A percentile compares a stretch with the other conserved stretches of the same genome.
phyloP scores from a whole-genome alignment of 2,888 invertebrate species.

The Spisula subtruncata region DNA sequence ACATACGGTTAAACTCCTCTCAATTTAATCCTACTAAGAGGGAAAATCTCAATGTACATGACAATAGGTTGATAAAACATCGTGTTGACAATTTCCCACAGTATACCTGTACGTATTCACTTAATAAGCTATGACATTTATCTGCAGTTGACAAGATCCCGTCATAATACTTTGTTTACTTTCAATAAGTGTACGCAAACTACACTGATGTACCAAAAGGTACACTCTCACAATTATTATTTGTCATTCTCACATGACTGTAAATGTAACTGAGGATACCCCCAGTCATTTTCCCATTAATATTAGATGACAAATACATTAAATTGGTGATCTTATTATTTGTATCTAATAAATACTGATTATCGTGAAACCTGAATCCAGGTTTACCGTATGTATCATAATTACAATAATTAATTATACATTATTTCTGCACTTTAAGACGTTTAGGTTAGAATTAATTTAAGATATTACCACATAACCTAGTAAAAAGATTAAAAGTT shows the following conservation, averaged over 20 bases:
- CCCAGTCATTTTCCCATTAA: not conserved
- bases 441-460: not conserved
- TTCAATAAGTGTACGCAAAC: not conserved
- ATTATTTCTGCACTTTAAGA: not conserved
- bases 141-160: not conserved
- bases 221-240: not conserved
- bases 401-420: not conserved
- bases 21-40: too few species aligned
- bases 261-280: not conserved
- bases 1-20: too few species aligned
- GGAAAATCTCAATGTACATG: too few species aligned
- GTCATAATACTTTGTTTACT: conserved; percentile 2
- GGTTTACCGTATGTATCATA: not conserved
- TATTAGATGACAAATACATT: not conserved
- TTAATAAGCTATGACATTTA: not conserved
- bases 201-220: not conserved
- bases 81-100: not conserved
- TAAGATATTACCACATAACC: too few species aligned
- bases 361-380: not conserved
- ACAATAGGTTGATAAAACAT: too few species aligned
- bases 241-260: not conserved
- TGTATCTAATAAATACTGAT: not conserved
- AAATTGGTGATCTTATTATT: not conserved
- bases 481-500: too few species aligned
- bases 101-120: not conserved